phyloP scores from a whole-genome alignment of 2,888 invertebrate species.

The Cryptus armator region DNA sequence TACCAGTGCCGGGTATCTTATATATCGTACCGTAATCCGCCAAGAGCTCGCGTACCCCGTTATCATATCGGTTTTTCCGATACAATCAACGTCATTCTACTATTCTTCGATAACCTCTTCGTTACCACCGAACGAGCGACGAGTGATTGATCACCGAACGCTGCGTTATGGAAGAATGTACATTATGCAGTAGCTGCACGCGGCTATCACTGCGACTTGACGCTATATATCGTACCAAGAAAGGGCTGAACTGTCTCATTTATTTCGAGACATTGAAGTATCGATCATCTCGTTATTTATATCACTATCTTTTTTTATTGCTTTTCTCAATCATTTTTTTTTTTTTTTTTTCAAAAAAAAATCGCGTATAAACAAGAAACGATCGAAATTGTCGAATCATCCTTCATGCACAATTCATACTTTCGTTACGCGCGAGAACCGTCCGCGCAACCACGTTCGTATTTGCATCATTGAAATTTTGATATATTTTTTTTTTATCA shows the following conservation, averaged over 20 bases:
- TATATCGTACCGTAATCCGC: conserved; percentile 46
- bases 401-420: background rate
- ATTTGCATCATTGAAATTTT: background rate
- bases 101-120: conserved; percentile 62
- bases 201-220: conserved; percentile 13
- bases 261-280: conserved; percentile 17
- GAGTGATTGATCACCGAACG: conserved; percentile 64
- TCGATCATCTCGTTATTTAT: background rate
- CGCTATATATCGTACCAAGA: background rate
- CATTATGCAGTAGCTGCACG: conserved; percentile 29
- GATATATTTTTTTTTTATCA: background rate
- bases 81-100: conserved; percentile 61
- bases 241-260: conserved; percentile 26
- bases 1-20: background rate
- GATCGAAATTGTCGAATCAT: background rate
- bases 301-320: background rate
- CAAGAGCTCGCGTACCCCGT: conserved; percentile 47
- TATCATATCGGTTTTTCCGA: conserved; percentile 64
- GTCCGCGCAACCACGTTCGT: background rate
- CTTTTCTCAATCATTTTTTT: background rate
- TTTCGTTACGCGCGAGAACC: background rate
- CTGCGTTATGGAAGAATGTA: conserved; percentile 46
- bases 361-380: background rate
- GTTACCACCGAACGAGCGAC: conserved; percentile 55
- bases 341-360: background rate